Evolutionary conservation across 1,140 invertebrate species (phyloP).

Genomic region (Formica selysi): DNA sequence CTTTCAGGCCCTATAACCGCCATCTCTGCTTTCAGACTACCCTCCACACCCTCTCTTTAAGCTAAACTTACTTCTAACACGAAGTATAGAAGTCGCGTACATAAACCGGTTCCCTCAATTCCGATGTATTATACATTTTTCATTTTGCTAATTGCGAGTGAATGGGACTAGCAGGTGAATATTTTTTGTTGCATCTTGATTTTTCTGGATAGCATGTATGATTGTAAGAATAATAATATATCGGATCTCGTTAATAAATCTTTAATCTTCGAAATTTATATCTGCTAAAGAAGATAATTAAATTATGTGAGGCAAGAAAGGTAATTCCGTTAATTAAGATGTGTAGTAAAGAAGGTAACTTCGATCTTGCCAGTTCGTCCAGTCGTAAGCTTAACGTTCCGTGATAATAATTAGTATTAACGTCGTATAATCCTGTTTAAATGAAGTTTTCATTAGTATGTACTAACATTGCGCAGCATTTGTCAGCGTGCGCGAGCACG

Average conservation of each 20-base stretch:
- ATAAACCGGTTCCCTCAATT: constrained; percentile 36
- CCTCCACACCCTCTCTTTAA: background rate
- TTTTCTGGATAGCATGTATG: background rate
- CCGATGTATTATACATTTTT: constrained; percentile 40
- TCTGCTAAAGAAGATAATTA: constrained; percentile 7
- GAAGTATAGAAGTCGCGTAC: constrained; percentile 19
- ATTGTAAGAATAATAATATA: background rate
- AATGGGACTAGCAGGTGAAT: background rate
- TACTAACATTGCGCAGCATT: constrained; percentile 45
- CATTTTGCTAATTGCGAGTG: background rate
- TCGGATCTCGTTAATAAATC: background rate
- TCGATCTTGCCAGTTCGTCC: constrained; percentile 2
- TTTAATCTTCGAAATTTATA: background rate
- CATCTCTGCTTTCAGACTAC: constrained; percentile 30
- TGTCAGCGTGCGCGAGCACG: constrained; percentile 39
- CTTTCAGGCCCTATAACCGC: constrained; percentile 69
- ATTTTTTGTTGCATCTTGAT: background rate
- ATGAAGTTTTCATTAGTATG: constrained; percentile 55
- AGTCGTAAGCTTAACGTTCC: constrained; percentile 15
- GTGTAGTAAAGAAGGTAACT: constrained; percentile 19
- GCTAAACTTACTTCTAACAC: constrained; percentile 31
- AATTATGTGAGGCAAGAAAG: background rate
- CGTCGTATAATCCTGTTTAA: constrained; percentile 51
- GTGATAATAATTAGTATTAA: constrained; percentile 53
- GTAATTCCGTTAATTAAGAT: constrained; percentile 41